Evolutionary conservation across 2,113 vertebrate species (phyloP).

Genomic region (Cryptoleucopteryx plumbea): DNA sequence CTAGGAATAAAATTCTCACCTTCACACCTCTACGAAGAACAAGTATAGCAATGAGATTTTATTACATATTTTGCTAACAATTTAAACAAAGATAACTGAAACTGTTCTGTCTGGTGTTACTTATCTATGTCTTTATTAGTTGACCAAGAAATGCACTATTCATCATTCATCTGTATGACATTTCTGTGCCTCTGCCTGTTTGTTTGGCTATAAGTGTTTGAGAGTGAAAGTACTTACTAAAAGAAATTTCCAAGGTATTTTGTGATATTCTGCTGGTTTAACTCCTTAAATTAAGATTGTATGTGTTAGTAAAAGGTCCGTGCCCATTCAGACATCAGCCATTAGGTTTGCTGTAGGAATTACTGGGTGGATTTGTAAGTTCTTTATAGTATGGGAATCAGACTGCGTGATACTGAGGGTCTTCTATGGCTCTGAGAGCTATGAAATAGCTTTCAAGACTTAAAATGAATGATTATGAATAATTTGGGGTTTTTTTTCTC

Average conservation of each 20-base stretch:
- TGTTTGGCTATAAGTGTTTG: neutral
- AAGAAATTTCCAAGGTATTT: neutral
- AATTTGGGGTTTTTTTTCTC: neutral
- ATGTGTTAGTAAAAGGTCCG: neutral
- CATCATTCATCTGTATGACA: neutral
- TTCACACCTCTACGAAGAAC: neutral
- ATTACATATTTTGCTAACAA: neutral
- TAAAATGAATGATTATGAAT: slow-evolving; percentile 3
- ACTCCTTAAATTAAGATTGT: neutral
- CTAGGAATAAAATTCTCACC: neutral
- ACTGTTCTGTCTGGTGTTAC: neutral
- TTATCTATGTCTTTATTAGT: slow-evolving; percentile 2
- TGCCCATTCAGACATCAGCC: neutral
- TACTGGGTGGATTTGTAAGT: neutral
- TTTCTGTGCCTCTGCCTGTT: neutral
- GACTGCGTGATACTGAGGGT: neutral
- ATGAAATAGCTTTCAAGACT: slow-evolving; percentile 25
- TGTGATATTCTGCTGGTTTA: neutral
- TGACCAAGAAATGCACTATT: neutral
- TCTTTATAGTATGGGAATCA: neutral
- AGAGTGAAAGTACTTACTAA: neutral
- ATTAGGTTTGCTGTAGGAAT: neutral
- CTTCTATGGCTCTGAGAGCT: neutral
- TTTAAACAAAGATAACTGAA: slow-evolving; percentile 20
- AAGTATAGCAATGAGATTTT: neutral